These are phyloP conservation scores for Desmodus rotundus DNA, from an alignment of 2,113 vertebrate species.

Conservation along the genomic window DNA sequence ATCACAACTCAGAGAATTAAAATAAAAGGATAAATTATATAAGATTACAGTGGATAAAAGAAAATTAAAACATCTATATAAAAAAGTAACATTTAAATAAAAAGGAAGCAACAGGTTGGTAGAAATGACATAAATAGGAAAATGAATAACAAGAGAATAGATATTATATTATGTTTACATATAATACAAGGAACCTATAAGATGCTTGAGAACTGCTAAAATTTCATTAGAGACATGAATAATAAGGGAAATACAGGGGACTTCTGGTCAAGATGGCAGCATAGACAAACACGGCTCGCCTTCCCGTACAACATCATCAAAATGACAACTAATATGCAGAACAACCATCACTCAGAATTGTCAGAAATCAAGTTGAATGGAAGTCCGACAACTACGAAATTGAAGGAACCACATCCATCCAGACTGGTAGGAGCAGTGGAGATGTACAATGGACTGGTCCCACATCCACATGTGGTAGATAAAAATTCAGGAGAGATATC, in stretches of 20 bases:
- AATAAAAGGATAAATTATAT: slow-evolving; percentile 34
- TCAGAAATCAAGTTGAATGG: too few species aligned
- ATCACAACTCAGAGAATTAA: slow-evolving; percentile 2
- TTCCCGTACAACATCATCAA: too few species aligned
- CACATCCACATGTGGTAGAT: too few species aligned
- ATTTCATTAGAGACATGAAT: neutral
- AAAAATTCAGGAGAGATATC: too few species aligned
- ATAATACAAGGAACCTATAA: neutral
- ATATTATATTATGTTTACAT: neutral
- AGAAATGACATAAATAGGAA: neutral
- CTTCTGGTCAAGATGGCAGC: too few species aligned
- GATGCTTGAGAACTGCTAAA: neutral
- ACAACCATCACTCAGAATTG: too few species aligned
- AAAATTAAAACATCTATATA: neutral
- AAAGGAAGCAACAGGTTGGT: neutral
- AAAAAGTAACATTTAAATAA: neutral
- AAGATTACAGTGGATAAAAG: neutral
- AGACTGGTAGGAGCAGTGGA: too few species aligned
- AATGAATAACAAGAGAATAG: neutral
- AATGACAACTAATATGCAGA: too few species aligned
- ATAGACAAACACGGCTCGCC: too few species aligned
- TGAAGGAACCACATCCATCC: too few species aligned
- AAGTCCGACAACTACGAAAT: too few species aligned
- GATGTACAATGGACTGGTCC: too few species aligned
- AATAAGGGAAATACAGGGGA: neutral